These are phyloP conservation scores for Drosophila bipectinata DNA, from an alignment of 1,140 invertebrate species.

Conservation along the genomic window DNA sequence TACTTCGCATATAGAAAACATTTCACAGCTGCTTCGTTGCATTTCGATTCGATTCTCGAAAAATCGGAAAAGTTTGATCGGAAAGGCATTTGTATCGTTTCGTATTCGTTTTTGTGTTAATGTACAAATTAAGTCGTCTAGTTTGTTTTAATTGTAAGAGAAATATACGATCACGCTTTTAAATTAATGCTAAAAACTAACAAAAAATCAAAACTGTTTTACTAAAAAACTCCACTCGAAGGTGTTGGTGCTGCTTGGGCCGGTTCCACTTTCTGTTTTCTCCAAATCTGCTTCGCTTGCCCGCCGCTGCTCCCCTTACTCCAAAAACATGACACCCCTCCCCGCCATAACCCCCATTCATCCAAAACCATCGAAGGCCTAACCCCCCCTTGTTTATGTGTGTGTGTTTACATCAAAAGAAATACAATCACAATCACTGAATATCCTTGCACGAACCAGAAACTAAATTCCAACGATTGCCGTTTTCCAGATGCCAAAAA, in stretches of 20 bases:
- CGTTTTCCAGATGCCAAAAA: constrained; percentile 76
- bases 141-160: constrained; percentile 59
- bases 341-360: background rate
- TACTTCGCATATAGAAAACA: background rate
- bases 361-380: constrained; percentile 4
- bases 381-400: constrained; percentile 19
- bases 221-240: constrained; percentile 55
- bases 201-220: constrained; percentile 76
- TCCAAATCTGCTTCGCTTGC: constrained; percentile 25
- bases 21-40: constrained; percentile 21
- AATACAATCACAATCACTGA: constrained; percentile 14
- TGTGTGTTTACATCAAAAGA: constrained; percentile 55
- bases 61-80: background rate
- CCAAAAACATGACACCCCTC: background rate
- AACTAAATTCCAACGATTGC: constrained; percentile 50
- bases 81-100: constrained; percentile 9
- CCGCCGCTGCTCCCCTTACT: constrained; percentile 5
- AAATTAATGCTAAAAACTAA: constrained; percentile 57
- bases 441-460: constrained; percentile 13
- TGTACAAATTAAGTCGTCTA: constrained; percentile 46
- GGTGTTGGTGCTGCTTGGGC: constrained; percentile 48
- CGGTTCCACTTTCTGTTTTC: constrained; percentile 34
- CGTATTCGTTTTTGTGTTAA: constrained; percentile 21
- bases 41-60: background rate
- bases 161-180: constrained; percentile 71